Evolutionary conservation across 2,113 vertebrate species (phyloP), one percentile per base, ranked within the genome.

Genomic region (Campylorhamphus procurvoides): DNA sequence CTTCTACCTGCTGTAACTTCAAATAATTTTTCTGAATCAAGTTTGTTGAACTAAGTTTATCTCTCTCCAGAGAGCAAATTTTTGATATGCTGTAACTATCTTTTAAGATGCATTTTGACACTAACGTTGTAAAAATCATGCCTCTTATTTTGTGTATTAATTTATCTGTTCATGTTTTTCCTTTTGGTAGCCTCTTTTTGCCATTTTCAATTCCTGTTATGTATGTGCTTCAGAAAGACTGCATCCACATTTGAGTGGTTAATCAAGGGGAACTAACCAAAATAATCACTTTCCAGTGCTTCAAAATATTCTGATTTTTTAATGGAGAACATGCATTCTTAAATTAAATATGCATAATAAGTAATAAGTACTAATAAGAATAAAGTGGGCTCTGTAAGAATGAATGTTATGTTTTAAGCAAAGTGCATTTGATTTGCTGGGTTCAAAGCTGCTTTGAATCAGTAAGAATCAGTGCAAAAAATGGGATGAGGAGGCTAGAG

Each of bases 281-380:
- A 98, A 98, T 97, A 97, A 98, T 97, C 97, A 98, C 97, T 98
- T 98, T 97, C 96, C 93, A 84, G 94, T 95, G 96, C 97, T 97
- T 98, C 93, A 97, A 93, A 97, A 97, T 97, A 97, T 98, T 98
- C 97, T 98, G 98, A 98, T 98, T 98, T 98, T 98, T 98, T 98
- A 98, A 98, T 98, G 98, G 98, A 97, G 95, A 98, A 98, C 97
- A 98, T 98, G 98, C 97, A 97, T 98, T 98, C 98, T 98, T 98
- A 98, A 98, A 98, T 98, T 98, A 98, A 98, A 98, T 97, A 96
- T 97, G 97, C 98, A 98, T 98, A 98, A 98, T 97, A 98, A 98
- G 96, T 97, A 98, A 97, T 97, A 97, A 96, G 96, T 97, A 98
- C 98, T 98, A 98, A 98, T 98, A 98, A 98, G 98, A 98, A 98